Percentiles rank a stretch among this genome's conserved stretches.
Evolutionary conservation across 2,888 invertebrate genomes (phyloP).

Genomic region (Exocentrus adspersus): DNA sequence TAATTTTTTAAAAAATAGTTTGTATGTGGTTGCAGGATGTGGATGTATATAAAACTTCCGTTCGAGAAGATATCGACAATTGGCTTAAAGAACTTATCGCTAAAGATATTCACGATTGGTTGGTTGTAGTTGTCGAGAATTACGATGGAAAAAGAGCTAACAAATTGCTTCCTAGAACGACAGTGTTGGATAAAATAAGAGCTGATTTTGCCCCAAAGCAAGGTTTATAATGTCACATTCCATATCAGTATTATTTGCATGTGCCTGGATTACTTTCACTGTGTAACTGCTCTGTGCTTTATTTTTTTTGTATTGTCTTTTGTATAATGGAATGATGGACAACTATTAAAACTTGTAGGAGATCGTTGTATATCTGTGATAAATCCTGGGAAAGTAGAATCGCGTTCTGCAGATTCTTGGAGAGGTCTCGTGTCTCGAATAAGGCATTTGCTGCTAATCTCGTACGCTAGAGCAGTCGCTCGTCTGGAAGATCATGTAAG

Average conservation of each 20-base stretch:
- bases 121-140: slow-evolving; percentile 92
- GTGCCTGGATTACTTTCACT: no score
- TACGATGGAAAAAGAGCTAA: slow-evolving; percentile 92
- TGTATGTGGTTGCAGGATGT: slow-evolving; percentile 76
- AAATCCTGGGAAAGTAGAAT: slow-evolving; percentile 90
- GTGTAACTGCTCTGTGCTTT: no score
- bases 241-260: no score
- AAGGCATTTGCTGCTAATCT: slow-evolving; percentile 82
- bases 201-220: slow-evolving; percentile 93
- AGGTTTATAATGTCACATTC: slow-evolving; percentile 65
- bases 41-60: slow-evolving; percentile 86
- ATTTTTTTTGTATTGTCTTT: no score
- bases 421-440: slow-evolving; percentile 84
- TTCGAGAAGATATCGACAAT: slow-evolving; percentile 88
- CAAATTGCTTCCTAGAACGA: slow-evolving; percentile 90
- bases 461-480: slow-evolving; percentile 86
- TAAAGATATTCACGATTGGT: slow-evolving; percentile 87
- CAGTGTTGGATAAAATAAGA: slow-evolving; percentile 93
- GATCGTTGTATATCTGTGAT: slow-evolving; percentile 89
- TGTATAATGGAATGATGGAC: no score
- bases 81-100: slow-evolving; percentile 85
- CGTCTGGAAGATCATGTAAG: slow-evolving; percentile 92
- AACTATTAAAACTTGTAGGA: slow-evolving; percentile 52
- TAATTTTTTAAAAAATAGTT: no score
- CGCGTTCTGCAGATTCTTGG: slow-evolving; percentile 91